A percentile compares a stretch with the other conserved stretches of the same genome.
Conservation (phyloP, 1,140 invertebrate species). For the Leptinotarsa texana region DNA sequence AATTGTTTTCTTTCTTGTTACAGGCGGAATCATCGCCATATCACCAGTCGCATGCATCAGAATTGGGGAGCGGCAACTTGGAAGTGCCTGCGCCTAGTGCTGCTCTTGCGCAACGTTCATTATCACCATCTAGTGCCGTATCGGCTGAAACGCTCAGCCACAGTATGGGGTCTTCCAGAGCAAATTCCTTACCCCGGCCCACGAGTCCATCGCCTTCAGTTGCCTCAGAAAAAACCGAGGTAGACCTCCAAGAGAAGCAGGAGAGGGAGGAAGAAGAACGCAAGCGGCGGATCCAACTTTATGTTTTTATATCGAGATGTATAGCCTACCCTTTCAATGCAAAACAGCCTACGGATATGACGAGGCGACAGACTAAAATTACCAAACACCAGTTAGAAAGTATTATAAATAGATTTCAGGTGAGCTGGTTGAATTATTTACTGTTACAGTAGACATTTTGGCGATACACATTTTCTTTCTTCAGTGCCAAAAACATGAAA, state of each 20-base stretch:
- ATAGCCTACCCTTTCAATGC: constrained; percentile 99
- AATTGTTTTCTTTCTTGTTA: neutral
- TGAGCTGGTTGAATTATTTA: too few relatives aligned
- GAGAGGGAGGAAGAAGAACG: constrained; percentile 92
- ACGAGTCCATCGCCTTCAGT: constrained; percentile 82
- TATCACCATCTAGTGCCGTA: constrained; percentile 67
- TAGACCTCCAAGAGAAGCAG: constrained; percentile 74
- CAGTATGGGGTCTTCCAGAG: constrained; percentile 48
- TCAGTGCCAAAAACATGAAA: too few relatives aligned
- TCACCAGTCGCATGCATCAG: constrained; percentile 45
- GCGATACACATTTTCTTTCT: too few relatives aligned
- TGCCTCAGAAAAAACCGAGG: constrained; percentile 76
- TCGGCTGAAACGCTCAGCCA: constrained; percentile 68
- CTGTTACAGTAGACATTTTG: too few relatives aligned
- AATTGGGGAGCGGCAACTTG: constrained; percentile 51
- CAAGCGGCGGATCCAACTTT: constrained; percentile 91
- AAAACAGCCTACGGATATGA: constrained; percentile 98
- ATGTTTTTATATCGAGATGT: constrained; percentile 97
- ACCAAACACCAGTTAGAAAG: constrained; percentile 95
- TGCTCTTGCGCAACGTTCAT: constrained; percentile 56
- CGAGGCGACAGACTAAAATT: constrained; percentile 87
- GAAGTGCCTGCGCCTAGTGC: constrained; percentile 58
- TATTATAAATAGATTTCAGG: constrained; percentile 72
- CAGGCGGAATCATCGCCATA: constrained; percentile 50
- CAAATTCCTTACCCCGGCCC: constrained; percentile 73